Evolutionary conservation across 1,140 invertebrate genomes (phyloP).

Genomic region (Uloborus diversus): DNA sequence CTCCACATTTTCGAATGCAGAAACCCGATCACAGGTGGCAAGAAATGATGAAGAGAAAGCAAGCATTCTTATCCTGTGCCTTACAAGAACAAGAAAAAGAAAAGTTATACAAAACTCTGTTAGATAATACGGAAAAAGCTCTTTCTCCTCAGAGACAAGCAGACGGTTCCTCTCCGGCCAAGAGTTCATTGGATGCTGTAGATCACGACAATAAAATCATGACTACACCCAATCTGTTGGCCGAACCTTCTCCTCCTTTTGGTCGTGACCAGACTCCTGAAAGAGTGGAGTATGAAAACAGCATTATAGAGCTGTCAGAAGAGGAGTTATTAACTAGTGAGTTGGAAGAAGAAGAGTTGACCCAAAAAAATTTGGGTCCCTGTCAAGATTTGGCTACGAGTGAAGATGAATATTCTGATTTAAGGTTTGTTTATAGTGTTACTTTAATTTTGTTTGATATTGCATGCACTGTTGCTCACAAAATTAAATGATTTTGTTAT

Average conservation of each 20-base stretch:
- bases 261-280: conserved; percentile 74
- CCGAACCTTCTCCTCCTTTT: conserved; percentile 2
- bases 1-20: conserved; percentile 57
- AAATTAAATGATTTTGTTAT: too few relatives aligned
- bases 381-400: conserved; percentile 73
- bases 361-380: conserved; percentile 86
- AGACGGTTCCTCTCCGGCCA: not conserved
- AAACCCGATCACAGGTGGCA: conserved; percentile 49
- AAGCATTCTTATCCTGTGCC: conserved; percentile 57
- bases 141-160: conserved; percentile 24
- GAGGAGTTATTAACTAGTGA: conserved; percentile 77
- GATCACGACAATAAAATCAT: not conserved
- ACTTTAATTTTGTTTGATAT: too few relatives aligned
- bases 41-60: conserved; percentile 58
- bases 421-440: too few relatives aligned
- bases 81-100: conserved; percentile 53
- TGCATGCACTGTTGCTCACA: too few relatives aligned
- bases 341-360: conserved; percentile 94
- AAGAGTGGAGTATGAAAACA: conserved; percentile 81
- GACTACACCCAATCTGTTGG: not conserved
- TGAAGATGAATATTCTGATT: conserved; percentile 71
- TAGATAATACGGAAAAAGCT: conserved; percentile 47
- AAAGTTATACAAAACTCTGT: conserved; percentile 32
- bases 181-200: not conserved
- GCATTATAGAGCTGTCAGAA: conserved; percentile 69